phyloP scores from a whole-genome alignment of 1,140 invertebrate genomes.

The Macrosteles quadrilineatus region DNA sequence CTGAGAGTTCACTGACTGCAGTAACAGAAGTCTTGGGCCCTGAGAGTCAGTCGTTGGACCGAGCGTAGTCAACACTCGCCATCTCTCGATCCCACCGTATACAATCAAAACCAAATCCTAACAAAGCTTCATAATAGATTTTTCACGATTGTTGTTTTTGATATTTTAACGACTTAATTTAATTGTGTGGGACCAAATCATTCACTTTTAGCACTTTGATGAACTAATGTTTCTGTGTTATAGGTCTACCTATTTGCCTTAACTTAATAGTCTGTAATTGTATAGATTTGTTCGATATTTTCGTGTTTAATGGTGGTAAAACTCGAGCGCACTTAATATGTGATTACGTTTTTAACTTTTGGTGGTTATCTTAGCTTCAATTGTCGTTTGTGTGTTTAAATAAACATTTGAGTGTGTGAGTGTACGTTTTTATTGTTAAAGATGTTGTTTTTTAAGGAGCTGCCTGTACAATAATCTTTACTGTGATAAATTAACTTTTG shows the following conservation, averaged over 20 bases:
- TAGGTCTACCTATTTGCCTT: neutral
- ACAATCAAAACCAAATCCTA: neutral
- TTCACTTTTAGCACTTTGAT: no score
- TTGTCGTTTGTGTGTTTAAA: neutral
- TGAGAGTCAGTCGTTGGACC: neutral
- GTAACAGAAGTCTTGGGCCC: neutral
- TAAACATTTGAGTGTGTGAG: neutral
- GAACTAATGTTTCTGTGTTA: neutral
- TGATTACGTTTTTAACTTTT: conserved; percentile 6
- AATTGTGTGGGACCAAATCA: neutral
- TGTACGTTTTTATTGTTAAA: neutral
- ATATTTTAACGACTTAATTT: neutral
- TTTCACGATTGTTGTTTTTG: neutral
- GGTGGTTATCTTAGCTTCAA: neutral
- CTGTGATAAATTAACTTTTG: conserved; percentile 12
- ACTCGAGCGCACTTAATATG: neutral
- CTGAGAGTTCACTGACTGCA: neutral
- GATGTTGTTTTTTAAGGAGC: neutral
- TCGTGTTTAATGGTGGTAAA: neutral
- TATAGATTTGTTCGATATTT: neutral
- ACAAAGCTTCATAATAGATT: neutral
- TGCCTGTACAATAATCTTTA: conserved; percentile 4
- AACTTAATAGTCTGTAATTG: neutral
- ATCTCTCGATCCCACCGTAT: neutral
- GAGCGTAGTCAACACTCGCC: neutral